Percentiles rank a stretch among this genome's conserved stretches.
phyloP scores from a whole-genome alignment of 2,888 invertebrate genomes.

The Uloborus plumipes region DNA sequence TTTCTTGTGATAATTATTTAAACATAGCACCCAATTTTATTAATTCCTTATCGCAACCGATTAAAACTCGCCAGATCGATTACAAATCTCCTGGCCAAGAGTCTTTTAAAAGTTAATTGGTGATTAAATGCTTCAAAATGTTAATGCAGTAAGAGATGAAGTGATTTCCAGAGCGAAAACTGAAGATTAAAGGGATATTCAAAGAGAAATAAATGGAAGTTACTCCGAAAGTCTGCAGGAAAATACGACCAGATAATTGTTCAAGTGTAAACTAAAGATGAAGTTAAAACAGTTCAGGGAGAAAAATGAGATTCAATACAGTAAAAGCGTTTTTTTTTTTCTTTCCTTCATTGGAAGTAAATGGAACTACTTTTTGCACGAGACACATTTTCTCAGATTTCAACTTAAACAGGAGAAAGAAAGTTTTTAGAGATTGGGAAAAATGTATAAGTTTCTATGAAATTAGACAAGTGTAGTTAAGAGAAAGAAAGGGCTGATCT shows the following conservation, averaged over 20 bases:
- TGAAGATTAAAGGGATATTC: not conserved
- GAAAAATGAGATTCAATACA: conserved; percentile 31
- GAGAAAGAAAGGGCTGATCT: not conserved
- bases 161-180: not conserved
- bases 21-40: too few species aligned
- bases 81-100: too few species aligned
- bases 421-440: not conserved
- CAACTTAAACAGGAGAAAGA: too few species aligned
- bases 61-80: too few species aligned
- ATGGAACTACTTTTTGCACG: not conserved
- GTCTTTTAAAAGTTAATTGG: too few species aligned
- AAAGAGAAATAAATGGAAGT: not conserved
- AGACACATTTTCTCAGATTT: not conserved
- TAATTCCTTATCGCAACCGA: too few species aligned
- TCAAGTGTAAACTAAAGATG: conserved; percentile 40
- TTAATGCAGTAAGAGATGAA: too few species aligned
- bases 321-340: not conserved
- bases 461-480: not conserved
- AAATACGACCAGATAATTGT: conserved; percentile 35
- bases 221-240: not conserved
- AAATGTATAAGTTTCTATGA: not conserved
- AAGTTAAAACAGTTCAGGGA: conserved; percentile 12
- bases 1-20: too few species aligned
- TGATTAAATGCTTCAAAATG: too few species aligned
- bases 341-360: not conserved